Percentiles rank a stretch among this genome's conserved stretches.
Evolutionary conservation across 2,113 vertebrate species (phyloP).

Genomic region (Rhombomys opimus): DNA sequence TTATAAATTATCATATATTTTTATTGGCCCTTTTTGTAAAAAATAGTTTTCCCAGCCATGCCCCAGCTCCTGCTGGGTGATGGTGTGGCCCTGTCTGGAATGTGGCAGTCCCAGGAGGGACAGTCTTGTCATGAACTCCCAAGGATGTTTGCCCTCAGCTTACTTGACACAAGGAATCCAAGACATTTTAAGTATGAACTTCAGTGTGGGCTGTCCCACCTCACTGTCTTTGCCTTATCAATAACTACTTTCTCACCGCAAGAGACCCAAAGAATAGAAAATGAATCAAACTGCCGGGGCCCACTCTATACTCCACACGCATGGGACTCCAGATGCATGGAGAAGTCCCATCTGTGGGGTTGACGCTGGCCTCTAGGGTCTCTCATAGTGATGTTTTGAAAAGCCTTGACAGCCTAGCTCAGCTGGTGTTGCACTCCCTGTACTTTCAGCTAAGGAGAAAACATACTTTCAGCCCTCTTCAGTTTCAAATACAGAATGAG

Average conservation of each 20-base stretch:
- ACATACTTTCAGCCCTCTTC: background rate
- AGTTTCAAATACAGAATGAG: background rate
- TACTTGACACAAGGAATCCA: slow-evolving; percentile 84
- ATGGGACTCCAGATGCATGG: background rate
- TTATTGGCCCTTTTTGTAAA: slow-evolving; percentile 39
- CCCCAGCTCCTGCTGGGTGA: slow-evolving; percentile 76
- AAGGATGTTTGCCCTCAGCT: slow-evolving; percentile 79
- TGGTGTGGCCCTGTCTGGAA: slow-evolving; percentile 81
- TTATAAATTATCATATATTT: slow-evolving; percentile 47
- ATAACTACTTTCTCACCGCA: background rate
- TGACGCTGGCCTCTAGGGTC: background rate
- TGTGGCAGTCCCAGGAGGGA: slow-evolving; percentile 80
- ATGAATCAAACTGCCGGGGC: background rate
- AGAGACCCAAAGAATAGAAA: background rate
- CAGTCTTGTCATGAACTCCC: slow-evolving; percentile 79
- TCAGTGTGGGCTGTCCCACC: slow-evolving; percentile 65
- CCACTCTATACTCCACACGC: background rate
- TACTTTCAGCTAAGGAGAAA: background rate
- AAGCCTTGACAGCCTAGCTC: background rate
- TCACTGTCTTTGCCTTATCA: slow-evolving; percentile 56
- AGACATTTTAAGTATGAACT: slow-evolving; percentile 86
- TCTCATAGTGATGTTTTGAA: background rate
- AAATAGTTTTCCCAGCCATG: slow-evolving; percentile 62
- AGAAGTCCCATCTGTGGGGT: background rate
- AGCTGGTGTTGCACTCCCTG: background rate